Evolutionary conservation across 2,888 invertebrate genomes (phyloP), one percentile per base, ranked within the genome.

Genomic region (Drosophila limbata): DNA sequence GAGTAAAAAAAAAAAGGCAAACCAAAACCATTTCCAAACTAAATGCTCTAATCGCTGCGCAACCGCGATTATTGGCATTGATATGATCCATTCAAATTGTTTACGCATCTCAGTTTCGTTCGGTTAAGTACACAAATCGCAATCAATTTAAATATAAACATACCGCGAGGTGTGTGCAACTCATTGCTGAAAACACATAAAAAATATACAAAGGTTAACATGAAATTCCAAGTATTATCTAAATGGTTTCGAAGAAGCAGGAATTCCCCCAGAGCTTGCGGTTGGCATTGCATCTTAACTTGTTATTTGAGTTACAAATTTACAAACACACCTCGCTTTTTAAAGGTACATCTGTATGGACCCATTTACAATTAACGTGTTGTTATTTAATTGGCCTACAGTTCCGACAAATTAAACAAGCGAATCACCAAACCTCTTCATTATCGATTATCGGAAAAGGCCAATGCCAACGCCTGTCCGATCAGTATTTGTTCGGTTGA

Each of bases 1-100:
- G n/a, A n/a, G n/a, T 37, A n/a, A n/a, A 5, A 39, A 37, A 61
- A 25, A 33, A 28, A 44, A 48, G 28, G 19, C 62, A 56, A 55
- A 39, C 55, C 35, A n/a, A 48, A 19, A 52, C 65, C 35, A 47
- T 56, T 53, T 53, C 57, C 61, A 74, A 78, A 66, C 66, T 70
- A 77, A 77, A 79, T 61, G 75, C 68, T 79, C 60, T 78, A 79
- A 78, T 64, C 80, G 80, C 71, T 76, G 73, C 25, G 57, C 72
- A 81, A 67, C 71, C 88, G 62, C 81, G 57, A 48, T 35, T 52
- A 51, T 67, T 69, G 74, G 67, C 79, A 83, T 85, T 84, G 77
- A 53, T 75, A 61, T 67, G 60, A 73, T 67, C 68, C 72, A 64
- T 48, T 50, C 39, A 64, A 75, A 69, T 71, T 71, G 72, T 80